phyloP scores from a whole-genome alignment of 2,797 vertebrate species.

The Trematomus bernacchii region DNA sequence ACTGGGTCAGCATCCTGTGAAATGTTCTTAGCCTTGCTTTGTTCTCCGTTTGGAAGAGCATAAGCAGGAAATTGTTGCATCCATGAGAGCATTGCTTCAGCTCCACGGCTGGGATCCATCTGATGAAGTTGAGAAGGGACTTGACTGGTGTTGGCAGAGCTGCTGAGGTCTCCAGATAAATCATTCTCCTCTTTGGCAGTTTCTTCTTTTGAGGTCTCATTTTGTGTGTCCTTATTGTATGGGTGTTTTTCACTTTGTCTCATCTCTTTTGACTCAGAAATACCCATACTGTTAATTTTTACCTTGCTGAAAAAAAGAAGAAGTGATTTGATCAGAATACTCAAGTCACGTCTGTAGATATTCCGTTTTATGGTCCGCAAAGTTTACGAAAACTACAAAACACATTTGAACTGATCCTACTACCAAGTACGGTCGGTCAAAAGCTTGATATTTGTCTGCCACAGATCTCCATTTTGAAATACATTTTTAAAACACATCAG shows the following conservation, averaged over 20 bases:
- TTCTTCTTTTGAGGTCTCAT: not conserved
- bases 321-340: not conserved
- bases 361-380: not conserved
- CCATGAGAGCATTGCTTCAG: not conserved
- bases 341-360: not conserved
- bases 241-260: not conserved
- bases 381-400: not conserved
- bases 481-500: not conserved
- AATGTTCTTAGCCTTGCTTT: not conserved
- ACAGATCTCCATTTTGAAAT: not conserved
- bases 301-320: conserved; percentile 6
- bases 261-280: not conserved
- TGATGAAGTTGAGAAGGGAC: not conserved
- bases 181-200: not conserved
- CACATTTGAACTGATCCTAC: not conserved
- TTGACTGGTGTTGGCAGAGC: not conserved
- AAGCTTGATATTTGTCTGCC: not conserved
- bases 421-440: not conserved
- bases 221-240: no score
- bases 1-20: conserved; percentile 1
- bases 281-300: conserved; percentile 15
- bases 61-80: not conserved
- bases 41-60: not conserved
- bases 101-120: not conserved
- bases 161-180: not conserved